A percentile compares a stretch with the other conserved stretches of the same genome.
These are phyloP conservation scores for Coregonus sp. DNA, from an alignment of 2,797 vertebrate species.

Conservation along the genomic window DNA sequence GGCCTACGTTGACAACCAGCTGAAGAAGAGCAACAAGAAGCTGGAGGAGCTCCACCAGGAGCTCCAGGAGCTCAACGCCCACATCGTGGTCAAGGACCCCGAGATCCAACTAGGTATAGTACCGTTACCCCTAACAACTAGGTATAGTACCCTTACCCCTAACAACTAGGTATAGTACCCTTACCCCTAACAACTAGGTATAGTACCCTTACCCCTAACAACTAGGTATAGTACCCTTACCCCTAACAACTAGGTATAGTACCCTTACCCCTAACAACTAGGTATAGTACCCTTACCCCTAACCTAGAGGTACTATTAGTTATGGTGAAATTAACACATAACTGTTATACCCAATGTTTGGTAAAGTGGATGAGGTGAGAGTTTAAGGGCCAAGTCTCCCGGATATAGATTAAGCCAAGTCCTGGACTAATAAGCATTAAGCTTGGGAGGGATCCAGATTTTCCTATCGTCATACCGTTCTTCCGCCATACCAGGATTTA, in stretches of 20 bases:
- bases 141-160: conserved; percentile 62
- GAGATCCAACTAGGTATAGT: conserved; percentile 83
- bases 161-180: no score
- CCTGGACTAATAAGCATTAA: no score
- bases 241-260: no score
- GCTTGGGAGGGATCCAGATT: no score
- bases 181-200: conserved; percentile 66
- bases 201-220: conserved; percentile 85
- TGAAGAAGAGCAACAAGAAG: conserved; percentile 90
- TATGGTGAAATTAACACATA: conserved; percentile 43
- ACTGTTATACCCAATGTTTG: no score
- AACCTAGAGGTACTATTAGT: conserved; percentile 85
- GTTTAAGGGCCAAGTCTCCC: no score
- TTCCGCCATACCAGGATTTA: no score
- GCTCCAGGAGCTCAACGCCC: conserved; percentile 87
- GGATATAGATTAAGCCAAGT: no score
- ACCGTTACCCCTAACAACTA: conserved; percentile 37
- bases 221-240: conserved; percentile 69
- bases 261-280: conserved; percentile 67
- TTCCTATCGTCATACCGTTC: no score
- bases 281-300: conserved; percentile 85
- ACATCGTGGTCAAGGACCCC: conserved; percentile 86
- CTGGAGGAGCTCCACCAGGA: conserved; percentile 87
- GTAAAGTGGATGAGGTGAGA: no score
- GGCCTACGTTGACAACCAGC: conserved; percentile 89